These are phyloP conservation scores for Chaenocephalus aceratus DNA, from an alignment of 2,113 vertebrate species.

Conservation along the genomic window DNA sequence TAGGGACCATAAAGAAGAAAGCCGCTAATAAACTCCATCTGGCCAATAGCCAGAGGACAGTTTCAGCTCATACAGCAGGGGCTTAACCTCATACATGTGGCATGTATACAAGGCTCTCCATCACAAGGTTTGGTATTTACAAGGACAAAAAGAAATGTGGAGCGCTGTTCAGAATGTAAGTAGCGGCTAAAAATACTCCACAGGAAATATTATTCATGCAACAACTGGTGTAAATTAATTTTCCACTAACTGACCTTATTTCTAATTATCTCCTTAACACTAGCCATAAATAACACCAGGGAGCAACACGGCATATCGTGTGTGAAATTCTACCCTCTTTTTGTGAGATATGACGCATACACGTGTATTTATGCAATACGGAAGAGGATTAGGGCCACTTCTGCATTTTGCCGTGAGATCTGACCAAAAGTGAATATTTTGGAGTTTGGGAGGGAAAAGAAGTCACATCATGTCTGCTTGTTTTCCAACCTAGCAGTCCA, in stretches of 20 bases:
- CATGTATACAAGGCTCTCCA: slow-evolving; percentile 48
- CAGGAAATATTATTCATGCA: slow-evolving; percentile 60
- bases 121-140: slow-evolving; percentile 65
- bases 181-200: slow-evolving; percentile 59
- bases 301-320: neutral
- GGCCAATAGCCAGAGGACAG: slow-evolving; percentile 62
- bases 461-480: too few species aligned
- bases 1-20: slow-evolving; percentile 36
- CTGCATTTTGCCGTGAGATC: too few species aligned
- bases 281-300: slow-evolving; percentile 31
- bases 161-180: slow-evolving; percentile 53
- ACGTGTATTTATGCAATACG: neutral
- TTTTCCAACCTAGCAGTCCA: neutral
- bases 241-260: slow-evolving; percentile 66
- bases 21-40: slow-evolving; percentile 57
- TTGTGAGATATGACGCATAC: too few species aligned
- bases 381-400: too few species aligned
- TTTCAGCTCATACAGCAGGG: slow-evolving; percentile 49
- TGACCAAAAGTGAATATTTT: too few species aligned
- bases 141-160: slow-evolving; percentile 62
- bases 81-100: slow-evolving; percentile 61
- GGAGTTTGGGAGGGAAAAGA: too few species aligned
- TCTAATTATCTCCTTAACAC: slow-evolving; percentile 57
- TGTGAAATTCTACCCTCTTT: neutral
- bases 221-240: slow-evolving; percentile 71